Evolutionary conservation across 2,797 vertebrate species (phyloP), one percentile per base, ranked within the genome.

Genomic region (Neosalanx taihuensis): DNA sequence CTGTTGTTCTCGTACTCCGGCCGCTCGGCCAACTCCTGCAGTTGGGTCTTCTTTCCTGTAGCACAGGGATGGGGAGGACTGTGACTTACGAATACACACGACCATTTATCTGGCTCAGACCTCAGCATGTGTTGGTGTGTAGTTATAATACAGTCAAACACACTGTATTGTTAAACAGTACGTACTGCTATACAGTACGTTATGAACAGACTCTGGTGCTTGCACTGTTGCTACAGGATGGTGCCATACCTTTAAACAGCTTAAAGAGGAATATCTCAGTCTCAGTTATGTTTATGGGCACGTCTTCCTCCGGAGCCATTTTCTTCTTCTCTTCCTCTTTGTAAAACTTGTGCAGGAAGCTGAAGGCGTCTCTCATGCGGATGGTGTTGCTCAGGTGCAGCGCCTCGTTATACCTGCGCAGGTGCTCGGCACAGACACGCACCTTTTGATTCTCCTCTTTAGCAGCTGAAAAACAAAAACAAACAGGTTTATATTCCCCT

Each of bases 321-420:
- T 96, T 98, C 70, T 90, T 98, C 77, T 91, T 95, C 59, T 81
- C 84, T 77, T 97, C 95, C n/a, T 96, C 95, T 6, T 90, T 77
- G 41, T 98, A 91, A 56, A 93, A 96, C 56, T 89, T 92, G 64
- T 87, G 84, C 23, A 99, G 94, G 78, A 95, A 94, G 64, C 72
- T 86, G 72, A 96, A 94, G 0, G 97, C 94, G 71, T 99, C 97
- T 1, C 92, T 79, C 95, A 96, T 97, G 75, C 96, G 92, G 30
- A 97, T 97, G 37, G 94, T 97, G 88, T 96, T 95, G 84, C 94
- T 94, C 74, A 97, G 95, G 77, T 94, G 90, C 63, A 99, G 88
- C 72, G 96, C 95, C 76, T 97, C 95, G 1, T 93, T 98, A 87
- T 99, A 99, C 76, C 94, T 94, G 37, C 94, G 93, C 70, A 99